These are phyloP conservation scores for Pachliopta kotzebuea DNA, from an alignment of 2,888 invertebrate species.

Conservation along the genomic window DNA sequence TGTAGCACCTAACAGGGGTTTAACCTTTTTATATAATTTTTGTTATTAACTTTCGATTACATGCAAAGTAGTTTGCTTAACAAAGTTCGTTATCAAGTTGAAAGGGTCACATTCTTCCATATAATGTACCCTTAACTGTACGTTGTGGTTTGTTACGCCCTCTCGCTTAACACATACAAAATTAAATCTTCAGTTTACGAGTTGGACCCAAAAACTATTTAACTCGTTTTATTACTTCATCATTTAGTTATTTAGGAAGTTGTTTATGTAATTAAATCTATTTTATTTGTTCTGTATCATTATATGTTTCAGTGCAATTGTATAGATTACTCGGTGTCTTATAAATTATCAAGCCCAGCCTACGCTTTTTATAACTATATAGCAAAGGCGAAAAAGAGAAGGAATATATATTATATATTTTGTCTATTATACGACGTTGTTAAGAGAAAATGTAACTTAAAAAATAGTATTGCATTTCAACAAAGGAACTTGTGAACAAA, in stretches of 20 bases:
- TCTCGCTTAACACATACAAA: constrained; percentile 2
- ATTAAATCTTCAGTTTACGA: constrained; percentile 16
- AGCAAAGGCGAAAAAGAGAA: too few species aligned
- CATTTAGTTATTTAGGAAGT: constrained; percentile 13
- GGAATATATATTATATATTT: too few species aligned
- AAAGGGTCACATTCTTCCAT: neutral
- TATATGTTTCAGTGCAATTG: neutral
- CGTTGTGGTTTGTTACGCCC: neutral
- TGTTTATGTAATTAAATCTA: neutral
- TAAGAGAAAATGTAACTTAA: neutral
- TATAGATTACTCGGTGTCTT: too few species aligned
- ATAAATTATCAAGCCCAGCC: too few species aligned
- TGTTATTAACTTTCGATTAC: neutral
- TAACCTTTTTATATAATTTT: too few species aligned
- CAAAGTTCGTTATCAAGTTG: neutral
- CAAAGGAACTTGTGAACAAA: neutral
- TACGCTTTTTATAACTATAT: too few species aligned
- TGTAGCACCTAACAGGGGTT: too few species aligned
- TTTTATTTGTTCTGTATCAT: neutral
- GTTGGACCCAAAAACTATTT: constrained; percentile 6
- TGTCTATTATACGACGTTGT: neutral
- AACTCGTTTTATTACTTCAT: constrained; percentile 15
- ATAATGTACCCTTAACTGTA: neutral
- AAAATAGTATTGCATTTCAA: neutral
- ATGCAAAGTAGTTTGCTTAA: neutral